Conservation (phyloP, 2,888 invertebrate species). For the Rhodophaea formosa region DNA sequence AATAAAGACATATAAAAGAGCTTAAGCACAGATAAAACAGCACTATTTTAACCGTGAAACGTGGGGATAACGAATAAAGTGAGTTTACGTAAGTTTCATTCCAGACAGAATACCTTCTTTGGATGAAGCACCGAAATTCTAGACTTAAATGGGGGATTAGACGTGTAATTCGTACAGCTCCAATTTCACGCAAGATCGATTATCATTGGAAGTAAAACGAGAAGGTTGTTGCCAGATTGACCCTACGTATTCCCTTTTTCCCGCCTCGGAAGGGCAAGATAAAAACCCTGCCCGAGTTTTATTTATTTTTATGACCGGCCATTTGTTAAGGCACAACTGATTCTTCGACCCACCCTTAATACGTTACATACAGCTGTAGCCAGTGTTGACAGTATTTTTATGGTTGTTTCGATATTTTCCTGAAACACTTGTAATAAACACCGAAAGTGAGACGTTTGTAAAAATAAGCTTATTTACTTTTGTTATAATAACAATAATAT, state of each 20-base stretch:
- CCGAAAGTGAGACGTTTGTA: not conserved
- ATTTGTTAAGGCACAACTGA: slow-evolving; percentile 59
- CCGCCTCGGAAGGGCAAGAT: slow-evolving; percentile 46
- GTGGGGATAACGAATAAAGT: not conserved
- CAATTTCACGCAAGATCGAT: slow-evolving; percentile 55
- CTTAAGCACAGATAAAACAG: no score
- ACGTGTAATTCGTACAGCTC: slow-evolving; percentile 31
- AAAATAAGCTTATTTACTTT: no score
- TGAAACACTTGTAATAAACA: not conserved
- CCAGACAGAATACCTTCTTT: not conserved
- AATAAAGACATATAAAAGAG: no score
- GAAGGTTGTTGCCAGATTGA: slow-evolving; percentile 49
- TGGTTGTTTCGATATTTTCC: not conserved
- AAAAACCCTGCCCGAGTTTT: slow-evolving; percentile 55
- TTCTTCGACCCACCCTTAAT: slow-evolving; percentile 38
- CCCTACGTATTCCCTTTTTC: slow-evolving; percentile 46
- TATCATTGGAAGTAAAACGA: slow-evolving; percentile 46
- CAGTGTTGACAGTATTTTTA: slow-evolving; percentile 1
- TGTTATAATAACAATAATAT: no score
- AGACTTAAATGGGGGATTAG: slow-evolving; percentile 16
- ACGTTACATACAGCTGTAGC: slow-evolving; percentile 22
- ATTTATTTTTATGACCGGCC: slow-evolving; percentile 61
- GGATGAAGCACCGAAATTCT: not conserved
- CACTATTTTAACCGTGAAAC: not conserved
- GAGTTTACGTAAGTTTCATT: not conserved